These are phyloP conservation scores for Uropetala carovei DNA, from an alignment of 2,888 invertebrate species.

Conservation along the genomic window DNA sequence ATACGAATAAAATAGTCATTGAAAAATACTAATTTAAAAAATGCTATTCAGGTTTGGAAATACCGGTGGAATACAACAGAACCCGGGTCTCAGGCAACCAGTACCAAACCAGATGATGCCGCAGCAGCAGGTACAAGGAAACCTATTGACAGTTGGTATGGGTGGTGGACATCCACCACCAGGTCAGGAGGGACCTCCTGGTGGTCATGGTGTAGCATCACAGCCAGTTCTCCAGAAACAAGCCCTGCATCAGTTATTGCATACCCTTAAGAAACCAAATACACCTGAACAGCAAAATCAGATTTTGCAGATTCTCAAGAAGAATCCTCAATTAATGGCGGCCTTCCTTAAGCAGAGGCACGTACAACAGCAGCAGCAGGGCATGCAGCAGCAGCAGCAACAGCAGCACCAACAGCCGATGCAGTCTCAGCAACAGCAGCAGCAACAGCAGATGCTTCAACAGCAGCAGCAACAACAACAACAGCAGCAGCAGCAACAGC, in stretches of 20 bases:
- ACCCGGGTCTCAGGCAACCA: conserved; percentile 73
- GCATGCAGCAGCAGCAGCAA: conserved; percentile 75
- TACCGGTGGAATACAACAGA: conserved; percentile 73
- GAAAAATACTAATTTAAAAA: background rate
- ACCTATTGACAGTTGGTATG: conserved; percentile 72
- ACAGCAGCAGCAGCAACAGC: conserved; percentile 71
- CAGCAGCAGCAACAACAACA: conserved; percentile 70
- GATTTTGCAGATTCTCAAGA: conserved; percentile 91
- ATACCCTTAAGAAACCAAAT: conserved; percentile 91
- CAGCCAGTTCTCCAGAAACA: conserved; percentile 77
- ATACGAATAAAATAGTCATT: no score
- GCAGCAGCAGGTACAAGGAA: conserved; percentile 71
- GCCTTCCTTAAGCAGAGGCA: conserved; percentile 94
- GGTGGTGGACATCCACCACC: conserved; percentile 69
- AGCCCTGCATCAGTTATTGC: conserved; percentile 90
- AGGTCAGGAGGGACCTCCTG: conserved; percentile 67
- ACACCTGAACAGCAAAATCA: conserved; percentile 95
- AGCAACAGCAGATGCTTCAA: conserved; percentile 77
- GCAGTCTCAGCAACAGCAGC: conserved; percentile 74
- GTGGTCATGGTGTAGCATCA: conserved; percentile 69
- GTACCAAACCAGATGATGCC: conserved; percentile 74
- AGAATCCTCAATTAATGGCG: conserved; percentile 96
- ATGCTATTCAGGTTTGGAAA: conserved; percentile 30
- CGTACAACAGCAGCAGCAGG: conserved; percentile 73
- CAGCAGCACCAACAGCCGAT: conserved; percentile 76